A percentile compares a stretch with the other conserved stretches of the same genome.
phyloP scores from a whole-genome alignment of 1,140 invertebrate species.

The Mercenaria mercenaria region DNA sequence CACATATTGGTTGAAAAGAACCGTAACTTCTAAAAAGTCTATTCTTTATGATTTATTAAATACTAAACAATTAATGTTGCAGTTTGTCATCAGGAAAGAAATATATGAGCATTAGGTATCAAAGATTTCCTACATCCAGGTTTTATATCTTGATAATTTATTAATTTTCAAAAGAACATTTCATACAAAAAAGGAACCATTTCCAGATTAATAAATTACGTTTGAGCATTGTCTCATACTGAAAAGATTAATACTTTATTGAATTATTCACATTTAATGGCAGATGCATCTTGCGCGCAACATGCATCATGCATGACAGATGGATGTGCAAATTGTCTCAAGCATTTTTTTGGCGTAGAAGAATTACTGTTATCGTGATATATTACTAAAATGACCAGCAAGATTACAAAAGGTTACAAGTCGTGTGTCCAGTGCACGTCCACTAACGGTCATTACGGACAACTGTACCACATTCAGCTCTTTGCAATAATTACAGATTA shows the following conservation, averaged over 20 bases:
- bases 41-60: too few species aligned
- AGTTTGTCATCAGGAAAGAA: too few species aligned
- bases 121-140: too few species aligned
- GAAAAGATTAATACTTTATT: background rate
- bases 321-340: background rate
- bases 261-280: background rate
- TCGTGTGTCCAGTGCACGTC: constrained; percentile 30
- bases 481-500: constrained; percentile 56
- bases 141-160: too few species aligned
- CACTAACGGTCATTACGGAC: constrained; percentile 50
- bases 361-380: constrained; percentile 39
- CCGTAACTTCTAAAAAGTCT: too few species aligned
- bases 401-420: constrained; percentile 63
- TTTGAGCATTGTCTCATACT: too few species aligned
- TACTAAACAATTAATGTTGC: too few species aligned
- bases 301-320: constrained; percentile 2
- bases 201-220: too few species aligned
- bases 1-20: too few species aligned
- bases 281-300: constrained; percentile 27
- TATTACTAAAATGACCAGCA: constrained; percentile 44
- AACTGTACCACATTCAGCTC: constrained; percentile 38
- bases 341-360: constrained; percentile 10
- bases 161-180: too few species aligned
- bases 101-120: too few species aligned
- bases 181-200: too few species aligned